These are phyloP conservation scores for Psittacus erithacus DNA, from an alignment of 2,113 vertebrate species.

Conservation along the genomic window DNA sequence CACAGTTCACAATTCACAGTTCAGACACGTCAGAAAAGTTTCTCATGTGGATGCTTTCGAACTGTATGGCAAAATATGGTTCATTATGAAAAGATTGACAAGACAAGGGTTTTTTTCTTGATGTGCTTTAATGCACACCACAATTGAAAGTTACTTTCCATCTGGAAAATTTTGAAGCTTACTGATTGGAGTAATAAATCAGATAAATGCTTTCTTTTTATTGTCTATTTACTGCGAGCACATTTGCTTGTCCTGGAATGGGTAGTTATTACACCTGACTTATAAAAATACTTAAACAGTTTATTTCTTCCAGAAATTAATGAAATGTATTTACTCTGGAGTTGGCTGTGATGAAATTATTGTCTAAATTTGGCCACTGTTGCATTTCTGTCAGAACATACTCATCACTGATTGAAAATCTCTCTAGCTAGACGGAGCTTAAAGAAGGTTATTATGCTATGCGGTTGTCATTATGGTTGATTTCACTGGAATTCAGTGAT, in stretches of 20 bases:
- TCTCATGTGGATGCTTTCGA: fast-evolving
- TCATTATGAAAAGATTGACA: background rate
- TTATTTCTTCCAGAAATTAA: constrained; percentile 53
- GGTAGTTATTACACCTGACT: background rate
- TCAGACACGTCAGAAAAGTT: background rate
- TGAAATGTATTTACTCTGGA: constrained; percentile 70
- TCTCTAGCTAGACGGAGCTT: background rate
- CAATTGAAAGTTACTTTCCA: constrained; percentile 56
- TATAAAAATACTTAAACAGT: background rate
- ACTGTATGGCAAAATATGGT: background rate
- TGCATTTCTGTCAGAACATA: background rate
- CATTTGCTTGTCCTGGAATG: background rate
- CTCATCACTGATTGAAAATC: background rate
- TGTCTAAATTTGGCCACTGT: constrained; percentile 3
- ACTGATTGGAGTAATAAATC: background rate
- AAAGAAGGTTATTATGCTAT: background rate
- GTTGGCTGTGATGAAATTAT: background rate
- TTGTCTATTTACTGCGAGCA: background rate
- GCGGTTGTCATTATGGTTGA: constrained; percentile 2
- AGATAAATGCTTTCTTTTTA: background rate
- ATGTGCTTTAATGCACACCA: background rate
- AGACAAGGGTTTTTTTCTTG: background rate
- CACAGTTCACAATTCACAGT: background rate
- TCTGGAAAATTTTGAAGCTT: constrained; percentile 44
- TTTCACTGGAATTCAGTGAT: constrained; percentile 26